These are phyloP conservation scores for Drosophila pandora DNA, from an alignment of 1,140 invertebrate genomes.

Conservation along the genomic window DNA sequence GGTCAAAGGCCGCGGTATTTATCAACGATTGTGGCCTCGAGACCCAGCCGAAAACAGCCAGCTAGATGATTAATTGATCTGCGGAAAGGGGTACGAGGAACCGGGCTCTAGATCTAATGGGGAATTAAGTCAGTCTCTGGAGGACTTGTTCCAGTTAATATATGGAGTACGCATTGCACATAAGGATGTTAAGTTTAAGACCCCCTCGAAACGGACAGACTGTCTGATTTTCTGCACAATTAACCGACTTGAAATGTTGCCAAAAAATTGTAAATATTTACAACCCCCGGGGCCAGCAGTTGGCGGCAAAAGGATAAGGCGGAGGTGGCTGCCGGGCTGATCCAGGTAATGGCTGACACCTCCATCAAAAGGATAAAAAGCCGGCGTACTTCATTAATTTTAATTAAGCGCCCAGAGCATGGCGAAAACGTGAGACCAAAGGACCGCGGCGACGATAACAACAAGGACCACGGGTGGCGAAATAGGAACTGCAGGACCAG, in stretches of 20 bases:
- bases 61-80: constrained; percentile 30
- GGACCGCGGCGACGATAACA: constrained; percentile 11
- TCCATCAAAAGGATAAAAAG: constrained; percentile 68
- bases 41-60: constrained; percentile 3
- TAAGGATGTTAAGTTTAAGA: too few relatives aligned
- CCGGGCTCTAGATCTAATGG: too few relatives aligned
- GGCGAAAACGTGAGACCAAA: constrained; percentile 53
- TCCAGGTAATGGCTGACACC: constrained; percentile 53
- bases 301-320: not conserved
- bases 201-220: not conserved
- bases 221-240: constrained; percentile 51
- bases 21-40: not conserved
- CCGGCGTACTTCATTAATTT: constrained; percentile 76
- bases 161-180: too few relatives aligned
- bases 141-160: too few relatives aligned
- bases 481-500: constrained; percentile 14
- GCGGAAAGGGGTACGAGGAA: not conserved
- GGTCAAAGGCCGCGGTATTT: constrained; percentile 23
- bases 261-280: constrained; percentile 69
- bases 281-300: constrained; percentile 22
- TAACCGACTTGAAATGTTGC: constrained; percentile 66
- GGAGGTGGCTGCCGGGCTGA: not conserved
- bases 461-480: constrained; percentile 5
- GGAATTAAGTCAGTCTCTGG: too few relatives aligned
- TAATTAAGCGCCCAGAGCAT: constrained; percentile 73